Percentiles rank a stretch among this genome's conserved stretches.
These are phyloP conservation scores for Oxyruncus cristatus DNA, from an alignment of 2,113 vertebrate species.

Conservation along the genomic window DNA sequence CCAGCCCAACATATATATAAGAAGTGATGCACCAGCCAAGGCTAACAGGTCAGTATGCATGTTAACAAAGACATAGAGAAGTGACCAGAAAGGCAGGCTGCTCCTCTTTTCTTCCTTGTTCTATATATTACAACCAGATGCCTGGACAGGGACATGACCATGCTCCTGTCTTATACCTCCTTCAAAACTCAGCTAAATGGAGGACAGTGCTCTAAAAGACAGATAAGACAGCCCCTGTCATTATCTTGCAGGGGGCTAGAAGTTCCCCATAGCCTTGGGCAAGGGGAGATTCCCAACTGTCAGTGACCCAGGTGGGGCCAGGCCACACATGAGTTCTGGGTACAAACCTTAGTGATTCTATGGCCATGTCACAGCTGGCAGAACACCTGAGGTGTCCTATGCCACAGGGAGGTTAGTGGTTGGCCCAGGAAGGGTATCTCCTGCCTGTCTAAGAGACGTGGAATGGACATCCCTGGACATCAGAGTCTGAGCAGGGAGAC, in stretches of 20 bases:
- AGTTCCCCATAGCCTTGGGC: not conserved
- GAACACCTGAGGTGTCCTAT: not conserved
- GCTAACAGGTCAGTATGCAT: not conserved
- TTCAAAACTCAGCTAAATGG: not conserved
- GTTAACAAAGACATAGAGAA: not conserved
- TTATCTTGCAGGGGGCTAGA: not conserved
- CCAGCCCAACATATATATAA: fast-evolving
- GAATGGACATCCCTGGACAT: not conserved
- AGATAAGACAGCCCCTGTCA: not conserved
- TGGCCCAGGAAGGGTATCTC: not conserved
- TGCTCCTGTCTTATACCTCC: not conserved
- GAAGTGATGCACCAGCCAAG: not conserved
- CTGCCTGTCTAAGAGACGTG: not conserved
- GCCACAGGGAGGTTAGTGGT: not conserved
- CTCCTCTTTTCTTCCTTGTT: not conserved
- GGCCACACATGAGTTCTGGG: not conserved
- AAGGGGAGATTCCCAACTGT: not conserved
- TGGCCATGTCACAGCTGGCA: not conserved
- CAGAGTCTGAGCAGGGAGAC: fast-evolving
- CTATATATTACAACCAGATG: not conserved
- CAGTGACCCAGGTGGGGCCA: not conserved
- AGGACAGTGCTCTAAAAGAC: not conserved
- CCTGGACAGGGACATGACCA: not conserved
- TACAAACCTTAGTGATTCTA: not conserved
- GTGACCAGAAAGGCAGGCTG: not conserved